Conservation (phyloP, 2,888 invertebrate species). For the Pristionchus entomophagus region DNA sequence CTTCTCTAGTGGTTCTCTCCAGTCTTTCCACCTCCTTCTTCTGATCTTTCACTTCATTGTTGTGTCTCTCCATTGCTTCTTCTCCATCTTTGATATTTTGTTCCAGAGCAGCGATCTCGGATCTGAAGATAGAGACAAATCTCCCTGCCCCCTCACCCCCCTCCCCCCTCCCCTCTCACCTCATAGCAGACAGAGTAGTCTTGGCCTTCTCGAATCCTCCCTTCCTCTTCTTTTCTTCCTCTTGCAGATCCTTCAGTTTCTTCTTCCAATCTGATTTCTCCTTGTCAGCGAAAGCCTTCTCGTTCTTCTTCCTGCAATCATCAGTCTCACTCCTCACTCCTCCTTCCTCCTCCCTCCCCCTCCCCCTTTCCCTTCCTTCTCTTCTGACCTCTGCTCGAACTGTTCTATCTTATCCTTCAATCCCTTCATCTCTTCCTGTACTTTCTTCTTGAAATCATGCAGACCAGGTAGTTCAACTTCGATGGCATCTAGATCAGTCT, state of each 20-base stretch:
- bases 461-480: slow-evolving; percentile 37
- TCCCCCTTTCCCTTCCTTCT: background rate
- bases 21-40: slow-evolving; percentile 38
- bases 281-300: slow-evolving; percentile 53
- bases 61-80: slow-evolving; percentile 47
- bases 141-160: background rate
- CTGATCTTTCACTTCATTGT: slow-evolving; percentile 27
- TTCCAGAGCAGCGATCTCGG: slow-evolving; percentile 4
- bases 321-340: background rate
- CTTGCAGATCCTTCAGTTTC: slow-evolving; percentile 53
- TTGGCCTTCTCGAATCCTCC: slow-evolving; percentile 44
- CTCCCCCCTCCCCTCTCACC: slow-evolving; percentile 28
- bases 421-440: slow-evolving; percentile 45
- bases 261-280: slow-evolving; percentile 60
- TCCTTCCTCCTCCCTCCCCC: slow-evolving; percentile 47
- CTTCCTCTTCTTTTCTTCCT: slow-evolving; percentile 30
- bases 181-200: slow-evolving; percentile 37
- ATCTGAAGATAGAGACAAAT: background rate
- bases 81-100: background rate
- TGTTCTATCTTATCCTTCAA: slow-evolving; percentile 50
- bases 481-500: slow-evolving; percentile 45
- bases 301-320: slow-evolving; percentile 49
- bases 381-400: slow-evolving; percentile 54
- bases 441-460: background rate
- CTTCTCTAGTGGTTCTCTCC: slow-evolving; percentile 16